These are phyloP conservation scores for Pegoplata infirma DNA, from an alignment of 2,888 invertebrate species.

Conservation along the genomic window DNA sequence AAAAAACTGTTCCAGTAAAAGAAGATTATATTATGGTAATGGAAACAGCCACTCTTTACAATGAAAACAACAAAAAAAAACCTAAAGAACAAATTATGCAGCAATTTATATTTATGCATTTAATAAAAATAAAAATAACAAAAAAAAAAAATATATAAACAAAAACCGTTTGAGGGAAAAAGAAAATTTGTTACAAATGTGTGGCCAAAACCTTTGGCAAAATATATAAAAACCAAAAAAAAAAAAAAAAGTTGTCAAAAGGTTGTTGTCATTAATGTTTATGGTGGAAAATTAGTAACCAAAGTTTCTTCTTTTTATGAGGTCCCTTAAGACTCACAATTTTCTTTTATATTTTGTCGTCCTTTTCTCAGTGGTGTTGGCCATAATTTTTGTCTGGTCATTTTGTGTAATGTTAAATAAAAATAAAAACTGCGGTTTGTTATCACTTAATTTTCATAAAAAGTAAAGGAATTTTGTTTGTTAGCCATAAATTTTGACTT, in stretches of 20 bases:
- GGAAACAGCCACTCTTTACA: neutral
- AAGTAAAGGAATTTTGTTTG: neutral
- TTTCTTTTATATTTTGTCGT: slow-evolving; percentile 22
- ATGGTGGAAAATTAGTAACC: slow-evolving; percentile 54
- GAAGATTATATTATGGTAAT: neutral
- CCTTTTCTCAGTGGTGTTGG: neutral
- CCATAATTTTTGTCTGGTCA: slow-evolving; percentile 4
- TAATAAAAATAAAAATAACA: slow-evolving; percentile 27
- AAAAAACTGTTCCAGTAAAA: neutral
- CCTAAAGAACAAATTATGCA: slow-evolving; percentile 35
- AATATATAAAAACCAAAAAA: neutral
- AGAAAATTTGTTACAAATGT: slow-evolving; percentile 6
- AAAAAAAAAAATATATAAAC: neutral
- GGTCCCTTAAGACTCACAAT: slow-evolving; percentile 47
- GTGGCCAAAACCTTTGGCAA: slow-evolving; percentile 4
- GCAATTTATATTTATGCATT: slow-evolving; percentile 54
- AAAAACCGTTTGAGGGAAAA: neutral
- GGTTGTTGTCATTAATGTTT: slow-evolving; percentile 60
- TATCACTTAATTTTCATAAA: slow-evolving; percentile 51
- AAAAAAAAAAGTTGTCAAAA: slow-evolving; percentile 48
- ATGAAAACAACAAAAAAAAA: neutral
- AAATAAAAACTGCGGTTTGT: slow-evolving; percentile 41
- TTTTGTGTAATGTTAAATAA: slow-evolving; percentile 14
- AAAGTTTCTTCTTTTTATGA: slow-evolving; percentile 48
- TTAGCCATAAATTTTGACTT: neutral